Evolutionary conservation across 37 sponge, comb jelly and placozoan genomes (phyloP).

Genomic region (Beroe forskalii): DNA sequence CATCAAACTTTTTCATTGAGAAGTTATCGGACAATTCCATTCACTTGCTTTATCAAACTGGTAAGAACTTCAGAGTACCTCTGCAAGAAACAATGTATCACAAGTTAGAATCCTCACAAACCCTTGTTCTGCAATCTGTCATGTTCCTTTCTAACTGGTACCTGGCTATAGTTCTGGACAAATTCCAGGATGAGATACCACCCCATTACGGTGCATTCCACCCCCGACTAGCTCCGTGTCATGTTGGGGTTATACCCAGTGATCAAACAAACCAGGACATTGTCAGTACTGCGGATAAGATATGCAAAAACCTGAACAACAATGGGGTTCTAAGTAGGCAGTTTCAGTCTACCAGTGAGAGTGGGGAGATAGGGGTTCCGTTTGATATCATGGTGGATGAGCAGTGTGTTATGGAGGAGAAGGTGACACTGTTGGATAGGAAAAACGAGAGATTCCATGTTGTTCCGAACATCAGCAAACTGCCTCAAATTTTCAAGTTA

Average conservation of each 20-base stretch:
- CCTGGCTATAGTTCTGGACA: conserved; percentile 35
- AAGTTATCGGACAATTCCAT: not conserved
- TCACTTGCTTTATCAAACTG: conserved; percentile 18
- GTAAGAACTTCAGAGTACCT: conserved; percentile 17
- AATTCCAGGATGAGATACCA: conserved; percentile 38
- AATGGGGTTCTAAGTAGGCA: conserved; percentile 10
- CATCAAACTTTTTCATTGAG: not conserved
- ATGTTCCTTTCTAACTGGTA: conserved; percentile 36
- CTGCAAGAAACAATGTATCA: conserved; percentile 26
- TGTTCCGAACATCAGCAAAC: conserved; percentile 45
- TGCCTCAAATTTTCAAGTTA: conserved; percentile 44
- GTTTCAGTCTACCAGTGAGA: not conserved
- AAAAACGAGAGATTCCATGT: conserved; percentile 29
- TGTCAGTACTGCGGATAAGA: not conserved
- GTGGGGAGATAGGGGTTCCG: conserved; percentile 34
- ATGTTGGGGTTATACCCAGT: conserved; percentile 11
- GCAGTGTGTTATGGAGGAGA: conserved; percentile 56
- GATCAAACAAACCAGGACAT: conserved; percentile 28
- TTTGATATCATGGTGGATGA: conserved; percentile 48
- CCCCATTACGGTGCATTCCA: conserved; percentile 9
- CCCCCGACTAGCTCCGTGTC: conserved; percentile 41
- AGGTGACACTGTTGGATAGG: conserved; percentile 13
- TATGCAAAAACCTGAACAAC: not conserved
- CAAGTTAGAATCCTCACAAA: not conserved
- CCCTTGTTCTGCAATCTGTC: not conserved